phyloP scores from a whole-genome alignment of 2,888 invertebrate genomes.

The Encarsia formosa region DNA sequence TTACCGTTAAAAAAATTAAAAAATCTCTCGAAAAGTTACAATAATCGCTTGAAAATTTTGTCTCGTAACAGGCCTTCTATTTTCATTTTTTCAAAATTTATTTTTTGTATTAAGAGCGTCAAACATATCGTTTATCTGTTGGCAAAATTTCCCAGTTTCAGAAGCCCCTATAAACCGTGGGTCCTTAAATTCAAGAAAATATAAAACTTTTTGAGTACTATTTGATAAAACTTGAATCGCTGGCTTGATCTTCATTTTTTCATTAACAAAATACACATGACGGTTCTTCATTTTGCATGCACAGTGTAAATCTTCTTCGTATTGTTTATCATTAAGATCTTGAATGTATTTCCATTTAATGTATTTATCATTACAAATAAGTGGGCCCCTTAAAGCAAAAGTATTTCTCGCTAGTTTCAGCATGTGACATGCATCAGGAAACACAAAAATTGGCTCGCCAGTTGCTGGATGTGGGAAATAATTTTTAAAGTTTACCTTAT shows the following conservation, averaged over 20 bases:
- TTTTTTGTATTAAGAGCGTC: constrained; percentile 32
- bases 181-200: constrained; percentile 18
- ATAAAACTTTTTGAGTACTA: constrained; percentile 29
- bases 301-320: constrained; percentile 30
- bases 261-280: constrained; percentile 27
- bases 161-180: constrained; percentile 8
- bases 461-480: neutral
- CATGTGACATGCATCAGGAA: constrained; percentile 21
- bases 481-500: neutral
- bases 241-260: constrained; percentile 33
- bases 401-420: constrained; percentile 21
- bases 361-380: constrained; percentile 22
- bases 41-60: too few species aligned
- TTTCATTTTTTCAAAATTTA: constrained; percentile 21
- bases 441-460: constrained; percentile 9
- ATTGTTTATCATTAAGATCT: constrained; percentile 30
- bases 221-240: constrained; percentile 32
- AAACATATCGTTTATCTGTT: constrained; percentile 31
- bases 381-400: constrained; percentile 20
- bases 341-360: constrained; percentile 31
- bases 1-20: too few species aligned
- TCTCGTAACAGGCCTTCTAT: too few species aligned
- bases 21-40: too few species aligned
- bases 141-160: constrained; percentile 27
- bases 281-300: constrained; percentile 30